Evolutionary conservation across 2,888 invertebrate genomes (phyloP).

Genomic region (Bombylius discolor): DNA sequence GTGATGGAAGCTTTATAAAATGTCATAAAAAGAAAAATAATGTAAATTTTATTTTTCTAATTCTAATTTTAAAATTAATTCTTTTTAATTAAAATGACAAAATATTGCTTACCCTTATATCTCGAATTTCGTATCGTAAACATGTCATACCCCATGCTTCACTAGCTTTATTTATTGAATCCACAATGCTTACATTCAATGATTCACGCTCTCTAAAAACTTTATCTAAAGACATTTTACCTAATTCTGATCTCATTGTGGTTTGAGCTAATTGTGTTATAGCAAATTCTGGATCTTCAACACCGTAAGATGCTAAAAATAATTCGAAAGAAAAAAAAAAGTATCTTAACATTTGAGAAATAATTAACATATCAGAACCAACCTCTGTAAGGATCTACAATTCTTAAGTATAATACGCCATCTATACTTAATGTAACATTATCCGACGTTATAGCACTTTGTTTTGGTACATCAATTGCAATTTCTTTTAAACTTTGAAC

Average conservation of each 20-base stretch:
- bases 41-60: background rate
- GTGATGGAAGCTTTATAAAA: constrained; percentile 61
- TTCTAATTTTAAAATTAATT: background rate
- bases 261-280: constrained; percentile 98
- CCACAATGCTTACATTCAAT: constrained; percentile 87
- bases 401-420: constrained; percentile 89
- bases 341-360: no score
- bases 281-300: constrained; percentile 98
- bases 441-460: constrained; percentile 94
- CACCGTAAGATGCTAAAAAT: constrained; percentile 76
- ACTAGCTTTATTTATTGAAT: constrained; percentile 94
- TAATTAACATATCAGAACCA: constrained; percentile 3
- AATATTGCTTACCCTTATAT: constrained; percentile 25
- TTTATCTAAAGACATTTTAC: constrained; percentile 92
- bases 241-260: constrained; percentile 97
- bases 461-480: constrained; percentile 97
- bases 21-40: background rate
- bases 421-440: constrained; percentile 95
- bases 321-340: no score
- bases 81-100: background rate
- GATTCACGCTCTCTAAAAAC: constrained; percentile 94
- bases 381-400: constrained; percentile 85
- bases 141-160: constrained; percentile 98
- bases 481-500: constrained; percentile 98
- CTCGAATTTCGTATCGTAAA: constrained; percentile 87